These are phyloP conservation scores for Xylocopa sonorina DNA, from an alignment of 1,140 invertebrate species.

Conservation along the genomic window DNA sequence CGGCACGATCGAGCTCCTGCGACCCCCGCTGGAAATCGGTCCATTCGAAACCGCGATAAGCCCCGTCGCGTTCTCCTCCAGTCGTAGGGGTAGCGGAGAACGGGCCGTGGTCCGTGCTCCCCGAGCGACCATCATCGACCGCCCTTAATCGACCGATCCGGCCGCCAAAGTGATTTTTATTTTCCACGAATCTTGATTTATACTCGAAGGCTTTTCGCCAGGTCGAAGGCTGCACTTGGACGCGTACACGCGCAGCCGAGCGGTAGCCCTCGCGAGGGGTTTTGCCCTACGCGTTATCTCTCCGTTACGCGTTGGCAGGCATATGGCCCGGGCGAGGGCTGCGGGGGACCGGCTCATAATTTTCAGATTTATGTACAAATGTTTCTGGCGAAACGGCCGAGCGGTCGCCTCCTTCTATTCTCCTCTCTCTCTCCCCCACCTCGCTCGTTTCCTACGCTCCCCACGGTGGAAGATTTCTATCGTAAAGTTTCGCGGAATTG, in stretches of 20 bases:
- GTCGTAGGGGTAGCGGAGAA: background rate
- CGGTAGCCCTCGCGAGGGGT: conserved; percentile 61
- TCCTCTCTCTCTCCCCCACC: conserved; percentile 30
- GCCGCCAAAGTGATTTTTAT: conserved; percentile 82
- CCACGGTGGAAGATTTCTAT: conserved; percentile 75
- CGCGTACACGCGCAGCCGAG: conserved; percentile 36
- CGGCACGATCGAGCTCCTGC: conserved; percentile 21
- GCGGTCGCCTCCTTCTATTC: conserved; percentile 9
- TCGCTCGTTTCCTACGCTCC: background rate
- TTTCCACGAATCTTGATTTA: conserved; percentile 81
- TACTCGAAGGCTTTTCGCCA: conserved; percentile 49
- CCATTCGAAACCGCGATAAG: conserved; percentile 79
- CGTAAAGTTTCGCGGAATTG: conserved; percentile 79
- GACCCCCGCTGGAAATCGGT: conserved; percentile 65
- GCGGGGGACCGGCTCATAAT: conserved; percentile 74
- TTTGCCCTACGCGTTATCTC: conserved; percentile 75
- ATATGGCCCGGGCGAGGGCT: conserved; percentile 70
- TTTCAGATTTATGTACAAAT: conserved; percentile 82
- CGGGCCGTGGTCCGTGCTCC: conserved; percentile 54
- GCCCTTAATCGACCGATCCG: conserved; percentile 80
- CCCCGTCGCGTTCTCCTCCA: conserved; percentile 52
- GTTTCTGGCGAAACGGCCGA: conserved; percentile 68
- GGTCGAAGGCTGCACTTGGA: conserved; percentile 43
- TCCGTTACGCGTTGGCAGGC: conserved; percentile 79
- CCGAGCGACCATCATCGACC: conserved; percentile 80